Conservation (phyloP, 1,140 invertebrate genomes). For the Teleopsis dalmanni region DNA sequence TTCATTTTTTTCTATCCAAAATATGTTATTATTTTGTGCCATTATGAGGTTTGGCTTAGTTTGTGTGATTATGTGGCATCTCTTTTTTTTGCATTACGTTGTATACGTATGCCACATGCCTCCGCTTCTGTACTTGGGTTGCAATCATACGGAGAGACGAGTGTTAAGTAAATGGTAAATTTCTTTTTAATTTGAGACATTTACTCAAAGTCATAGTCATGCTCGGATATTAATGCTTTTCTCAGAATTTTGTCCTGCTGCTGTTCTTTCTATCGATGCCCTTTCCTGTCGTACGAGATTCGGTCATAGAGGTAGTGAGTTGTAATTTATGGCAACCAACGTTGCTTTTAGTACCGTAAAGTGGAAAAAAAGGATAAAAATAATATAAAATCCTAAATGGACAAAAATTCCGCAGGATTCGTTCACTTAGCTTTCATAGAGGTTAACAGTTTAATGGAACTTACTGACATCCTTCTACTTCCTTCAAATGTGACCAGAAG, state of each 20-base stretch:
- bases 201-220: conserved; percentile 43
- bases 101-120: too few relatives aligned
- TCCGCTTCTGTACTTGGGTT: too few relatives aligned
- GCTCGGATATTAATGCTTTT: conserved; percentile 33
- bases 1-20: background rate
- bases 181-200: conserved; percentile 43
- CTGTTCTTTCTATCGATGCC: conserved; percentile 9
- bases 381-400: too few relatives aligned
- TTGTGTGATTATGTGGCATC: too few relatives aligned
- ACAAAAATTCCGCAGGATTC: too few relatives aligned
- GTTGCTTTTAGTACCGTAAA: too few relatives aligned
- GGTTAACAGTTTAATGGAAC: too few relatives aligned
- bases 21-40: background rate
- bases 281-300: conserved; percentile 6
- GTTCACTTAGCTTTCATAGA: too few relatives aligned
- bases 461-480: too few relatives aligned
- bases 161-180: conserved; percentile 35
- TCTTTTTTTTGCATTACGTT: too few relatives aligned
- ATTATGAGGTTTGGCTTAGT: background rate
- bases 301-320: conserved; percentile 29
- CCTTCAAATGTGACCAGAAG: too few relatives aligned
- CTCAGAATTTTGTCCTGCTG: background rate
- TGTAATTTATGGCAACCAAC: conserved; percentile 34
- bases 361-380: too few relatives aligned
- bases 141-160: conserved; percentile 7